Base-by-base conservation (phyloP, 1,140 invertebrate species). In the Brachystomella parvula region DNA sequence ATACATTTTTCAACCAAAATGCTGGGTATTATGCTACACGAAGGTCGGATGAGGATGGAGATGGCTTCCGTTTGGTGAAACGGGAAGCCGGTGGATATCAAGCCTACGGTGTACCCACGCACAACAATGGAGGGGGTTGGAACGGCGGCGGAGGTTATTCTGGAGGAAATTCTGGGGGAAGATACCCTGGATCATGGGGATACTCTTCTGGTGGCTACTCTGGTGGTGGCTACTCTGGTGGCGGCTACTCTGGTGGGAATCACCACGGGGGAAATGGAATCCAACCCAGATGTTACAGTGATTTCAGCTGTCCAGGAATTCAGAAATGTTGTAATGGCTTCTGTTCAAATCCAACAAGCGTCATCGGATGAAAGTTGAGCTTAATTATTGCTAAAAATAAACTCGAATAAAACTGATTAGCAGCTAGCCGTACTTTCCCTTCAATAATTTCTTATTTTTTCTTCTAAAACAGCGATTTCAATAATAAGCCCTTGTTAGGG, bases 301-400 rank as follows among this genome's bases (percentile, higher is more conserved):
- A 62, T 29, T 39, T n/a, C 31, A 35, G 44, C 6, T 62, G 60
- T 26, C 60, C 60, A 21, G 60, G 60, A 17, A 62, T 12, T 62
- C 60, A 62, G 31, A 62, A 62, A 26, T 62, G 60, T 35, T 62
- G 60, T 26, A 44, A 35, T 26, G 60, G 60, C 2, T 19, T 2
- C 33, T 62, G 60, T 26, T 62, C 60, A 3, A 62, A 28, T 62
- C 60, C 60, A 6, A 26, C 24, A 6, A 15, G 31, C 19, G 6
- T 44, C 24, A 29, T 62, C 44, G 60, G 60, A 44, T 62, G 44
- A 60, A 29, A 47, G 44, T 47, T 47, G 15, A 47, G 44, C 44
- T 21, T 15, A 21, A n/a, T n/a, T n/a, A n/a, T n/a, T n/a, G n/a
- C n/a, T n/a, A n/a, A n/a, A n/a, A n/a, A n/a, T n/a, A n/a, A n/a